A percentile compares a stretch with the other conserved stretches of the same genome.
Evolutionary conservation across 2,113 vertebrate species (phyloP).

Genomic region (Oplegnathus fasciatus): DNA sequence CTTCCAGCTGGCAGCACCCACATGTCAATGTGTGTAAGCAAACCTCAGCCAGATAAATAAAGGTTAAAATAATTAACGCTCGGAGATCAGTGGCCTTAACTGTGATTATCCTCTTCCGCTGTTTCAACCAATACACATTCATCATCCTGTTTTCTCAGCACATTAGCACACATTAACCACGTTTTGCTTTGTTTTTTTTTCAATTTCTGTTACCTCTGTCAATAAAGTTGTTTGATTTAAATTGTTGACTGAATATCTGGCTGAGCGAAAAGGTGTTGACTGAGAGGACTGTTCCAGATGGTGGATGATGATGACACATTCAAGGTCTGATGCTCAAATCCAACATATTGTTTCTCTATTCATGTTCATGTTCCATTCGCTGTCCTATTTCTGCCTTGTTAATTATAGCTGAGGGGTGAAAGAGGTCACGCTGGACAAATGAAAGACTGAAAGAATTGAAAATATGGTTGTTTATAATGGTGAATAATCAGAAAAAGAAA

Average conservation of each 20-base stretch:
- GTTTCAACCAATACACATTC: constrained; percentile 47
- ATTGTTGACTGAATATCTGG: constrained; percentile 23
- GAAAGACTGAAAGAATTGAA: not conserved
- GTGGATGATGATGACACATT: constrained; percentile 15
- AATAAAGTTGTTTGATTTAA: constrained; percentile 49
- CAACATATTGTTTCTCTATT: constrained; percentile 11
- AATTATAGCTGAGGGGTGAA: not conserved
- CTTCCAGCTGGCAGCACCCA: constrained; percentile 41
- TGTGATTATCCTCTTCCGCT: constrained; percentile 54
- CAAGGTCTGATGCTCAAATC: not conserved
- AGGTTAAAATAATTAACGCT: constrained; percentile 61
- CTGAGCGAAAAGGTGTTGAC: constrained; percentile 13
- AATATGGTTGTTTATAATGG: not conserved
- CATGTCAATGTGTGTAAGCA: constrained; percentile 36
- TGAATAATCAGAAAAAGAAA: not conserved
- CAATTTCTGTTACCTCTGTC: constrained; percentile 31
- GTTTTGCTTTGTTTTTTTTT: not conserved
- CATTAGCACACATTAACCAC: constrained; percentile 34
- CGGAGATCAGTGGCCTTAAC: constrained; percentile 45
- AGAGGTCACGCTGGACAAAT: not conserved
- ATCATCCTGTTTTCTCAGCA: constrained; percentile 42
- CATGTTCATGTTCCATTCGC: not conserved
- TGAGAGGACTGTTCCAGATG: constrained; percentile 7
- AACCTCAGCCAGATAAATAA: constrained; percentile 51
- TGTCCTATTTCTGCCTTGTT: not conserved